These are phyloP conservation scores for Lophius piscatorius DNA, from an alignment of 2,113 vertebrate genomes.

Conservation along the genomic window DNA sequence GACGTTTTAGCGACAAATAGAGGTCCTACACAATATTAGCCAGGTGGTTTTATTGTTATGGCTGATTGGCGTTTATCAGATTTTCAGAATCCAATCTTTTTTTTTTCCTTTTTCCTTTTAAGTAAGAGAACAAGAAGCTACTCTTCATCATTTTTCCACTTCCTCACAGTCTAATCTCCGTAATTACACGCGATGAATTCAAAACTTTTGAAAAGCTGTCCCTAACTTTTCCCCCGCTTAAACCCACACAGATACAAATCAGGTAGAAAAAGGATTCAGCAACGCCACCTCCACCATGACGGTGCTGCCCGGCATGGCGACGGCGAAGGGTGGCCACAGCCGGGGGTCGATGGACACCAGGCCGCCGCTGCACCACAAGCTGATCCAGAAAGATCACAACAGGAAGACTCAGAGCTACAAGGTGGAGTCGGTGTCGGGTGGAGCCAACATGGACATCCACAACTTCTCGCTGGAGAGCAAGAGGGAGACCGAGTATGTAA, in stretches of 20 bases:
- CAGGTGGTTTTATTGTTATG: no score
- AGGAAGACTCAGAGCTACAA: conserved; percentile 91
- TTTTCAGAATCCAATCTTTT: no score
- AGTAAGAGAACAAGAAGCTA: no score
- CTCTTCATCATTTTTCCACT: no score
- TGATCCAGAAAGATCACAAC: conserved; percentile 87
- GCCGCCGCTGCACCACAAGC: conserved; percentile 80
- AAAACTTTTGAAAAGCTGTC: no score
- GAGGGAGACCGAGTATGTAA: conserved; percentile 93
- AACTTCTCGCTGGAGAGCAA: conserved; percentile 95
- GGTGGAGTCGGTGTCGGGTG: conserved; percentile 85
- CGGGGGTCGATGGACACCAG: conserved; percentile 78
- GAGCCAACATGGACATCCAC: conserved; percentile 83
- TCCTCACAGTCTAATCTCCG: no score
- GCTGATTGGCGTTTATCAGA: no score
- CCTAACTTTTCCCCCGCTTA: no score
- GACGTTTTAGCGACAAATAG: no score
- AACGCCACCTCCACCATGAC: conserved; percentile 62
- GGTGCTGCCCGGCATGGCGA: conserved; percentile 18
- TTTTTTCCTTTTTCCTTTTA: no score
- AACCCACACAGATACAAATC: conserved; percentile 82
- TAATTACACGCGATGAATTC: no score
- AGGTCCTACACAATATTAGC: no score
- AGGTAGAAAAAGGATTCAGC: conserved; percentile 76
- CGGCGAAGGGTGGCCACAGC: conserved; percentile 69